A percentile compares a stretch with the other conserved stretches of the same genome.
These are phyloP conservation scores for Monopis laevigella DNA, from an alignment of 2,888 invertebrate species.

Conservation along the genomic window DNA sequence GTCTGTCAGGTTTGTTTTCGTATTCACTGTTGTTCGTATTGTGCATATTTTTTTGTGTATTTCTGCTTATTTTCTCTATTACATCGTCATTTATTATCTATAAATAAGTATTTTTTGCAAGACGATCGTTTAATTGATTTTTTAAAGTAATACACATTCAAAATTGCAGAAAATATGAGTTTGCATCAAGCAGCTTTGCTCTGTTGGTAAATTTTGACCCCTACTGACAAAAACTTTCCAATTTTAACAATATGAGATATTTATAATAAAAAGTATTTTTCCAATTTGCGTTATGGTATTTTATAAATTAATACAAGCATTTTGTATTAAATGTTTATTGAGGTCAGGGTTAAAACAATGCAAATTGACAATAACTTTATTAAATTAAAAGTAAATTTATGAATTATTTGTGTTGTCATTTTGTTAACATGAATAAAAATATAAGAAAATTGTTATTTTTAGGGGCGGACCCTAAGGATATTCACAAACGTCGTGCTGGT, in stretches of 20 bases:
- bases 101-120: too few species aligned
- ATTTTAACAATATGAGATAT: too few species aligned
- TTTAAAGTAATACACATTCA: too few species aligned
- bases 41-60: too few species aligned
- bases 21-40: conserved; percentile 16
- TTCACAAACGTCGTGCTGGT: conserved; percentile 81
- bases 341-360: conserved; percentile 7
- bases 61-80: too few species aligned
- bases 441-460: conserved; percentile 29
- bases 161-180: too few species aligned
- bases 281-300: too few species aligned
- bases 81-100: too few species aligned
- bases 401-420: neutral
- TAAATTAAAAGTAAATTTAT: neutral
- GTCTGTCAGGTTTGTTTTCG: conserved; percentile 57
- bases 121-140: too few species aligned
- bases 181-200: too few species aligned
- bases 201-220: conserved; percentile 7
- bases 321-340: conserved; percentile 1
- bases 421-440: neutral
- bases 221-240: conserved; percentile 9
- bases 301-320: too few species aligned
- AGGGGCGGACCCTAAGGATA: conserved; percentile 85
- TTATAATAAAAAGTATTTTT: too few species aligned
- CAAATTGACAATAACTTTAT: neutral